phyloP scores from a whole-genome alignment of 2,797 vertebrate genomes.

The Ataeniobius toweri region DNA sequence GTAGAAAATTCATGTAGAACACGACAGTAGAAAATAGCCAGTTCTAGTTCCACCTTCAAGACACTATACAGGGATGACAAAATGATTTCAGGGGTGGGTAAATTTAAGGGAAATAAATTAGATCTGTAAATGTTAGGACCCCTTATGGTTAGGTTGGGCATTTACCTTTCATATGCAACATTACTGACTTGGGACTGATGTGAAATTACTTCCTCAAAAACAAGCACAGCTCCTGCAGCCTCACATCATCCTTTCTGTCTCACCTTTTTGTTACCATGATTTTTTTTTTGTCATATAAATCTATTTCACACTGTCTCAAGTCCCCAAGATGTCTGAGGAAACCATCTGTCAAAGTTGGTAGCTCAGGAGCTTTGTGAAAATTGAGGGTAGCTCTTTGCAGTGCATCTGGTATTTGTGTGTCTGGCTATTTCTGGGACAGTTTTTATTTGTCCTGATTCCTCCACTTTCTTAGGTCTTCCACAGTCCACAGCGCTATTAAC shows the following conservation, averaged over 20 bases:
- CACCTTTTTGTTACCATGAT: constrained; percentile 16
- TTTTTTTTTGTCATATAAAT: constrained; percentile 31
- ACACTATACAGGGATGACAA: neutral
- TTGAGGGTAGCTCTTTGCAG: constrained; percentile 24
- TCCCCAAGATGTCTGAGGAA: constrained; percentile 37
- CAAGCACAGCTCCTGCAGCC: constrained; percentile 36
- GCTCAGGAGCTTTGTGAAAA: constrained; percentile 35
- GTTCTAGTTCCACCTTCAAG: neutral
- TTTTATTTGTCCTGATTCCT: constrained; percentile 68
- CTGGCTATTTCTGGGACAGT: constrained; percentile 29
- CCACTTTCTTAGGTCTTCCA: constrained; percentile 45
- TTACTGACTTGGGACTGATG: too few relatives aligned
- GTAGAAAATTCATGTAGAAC: neutral
- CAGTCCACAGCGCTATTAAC: constrained; percentile 65
- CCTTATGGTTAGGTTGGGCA: too few relatives aligned
- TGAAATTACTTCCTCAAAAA: constrained; percentile 52
- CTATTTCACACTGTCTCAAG: constrained; percentile 59
- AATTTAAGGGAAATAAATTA: neutral
- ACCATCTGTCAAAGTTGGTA: constrained; percentile 56
- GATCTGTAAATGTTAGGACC: neutral
- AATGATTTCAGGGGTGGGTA: neutral
- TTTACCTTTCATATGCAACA: too few relatives aligned
- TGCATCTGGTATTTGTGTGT: constrained; percentile 17
- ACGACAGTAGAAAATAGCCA: neutral
- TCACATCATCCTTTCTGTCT: constrained; percentile 20